These are phyloP conservation scores for Empis livida DNA, from an alignment of 2,888 invertebrate genomes.

Conservation along the genomic window DNA sequence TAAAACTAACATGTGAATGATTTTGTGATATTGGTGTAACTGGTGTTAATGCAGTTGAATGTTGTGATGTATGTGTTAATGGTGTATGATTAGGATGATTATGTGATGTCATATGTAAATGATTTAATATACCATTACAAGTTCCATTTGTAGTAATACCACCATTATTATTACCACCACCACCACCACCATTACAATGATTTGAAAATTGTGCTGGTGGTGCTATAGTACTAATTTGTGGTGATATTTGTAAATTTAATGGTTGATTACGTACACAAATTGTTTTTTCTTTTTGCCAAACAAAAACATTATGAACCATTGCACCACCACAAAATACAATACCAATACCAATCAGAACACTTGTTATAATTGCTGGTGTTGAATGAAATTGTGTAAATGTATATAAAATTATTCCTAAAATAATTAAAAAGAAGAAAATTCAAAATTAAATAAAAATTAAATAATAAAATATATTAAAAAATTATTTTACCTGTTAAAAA, in stretches of 20 bases:
- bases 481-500: conserved; percentile 70
- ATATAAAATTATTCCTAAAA: conserved; percentile 78
- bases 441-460: neutral
- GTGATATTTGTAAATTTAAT: conserved; percentile 29
- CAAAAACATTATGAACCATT: conserved; percentile 88
- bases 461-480: neutral
- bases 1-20: conserved; percentile 36
- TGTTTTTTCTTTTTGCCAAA: conserved; percentile 86
- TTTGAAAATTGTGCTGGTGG: conserved; percentile 21
- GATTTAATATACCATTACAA: conserved; percentile 6
- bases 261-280: conserved; percentile 49
- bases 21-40: conserved; percentile 35
- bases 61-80: conserved; percentile 17
- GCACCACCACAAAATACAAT: conserved; percentile 86
- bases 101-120: conserved; percentile 10
- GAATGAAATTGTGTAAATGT: conserved; percentile 87
- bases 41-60: conserved; percentile 22
- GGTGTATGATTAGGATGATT: conserved; percentile 16
- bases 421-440: conserved; percentile 2
- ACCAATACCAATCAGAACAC: conserved; percentile 79
- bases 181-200: conserved; percentile 5
- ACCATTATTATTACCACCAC: no score
- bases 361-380: conserved; percentile 81
- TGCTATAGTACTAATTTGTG: conserved; percentile 19
- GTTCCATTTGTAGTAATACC: no score